These are phyloP conservation scores for Neelides folsomi DNA, from an alignment of 2,888 invertebrate species.

Conservation along the genomic window DNA sequence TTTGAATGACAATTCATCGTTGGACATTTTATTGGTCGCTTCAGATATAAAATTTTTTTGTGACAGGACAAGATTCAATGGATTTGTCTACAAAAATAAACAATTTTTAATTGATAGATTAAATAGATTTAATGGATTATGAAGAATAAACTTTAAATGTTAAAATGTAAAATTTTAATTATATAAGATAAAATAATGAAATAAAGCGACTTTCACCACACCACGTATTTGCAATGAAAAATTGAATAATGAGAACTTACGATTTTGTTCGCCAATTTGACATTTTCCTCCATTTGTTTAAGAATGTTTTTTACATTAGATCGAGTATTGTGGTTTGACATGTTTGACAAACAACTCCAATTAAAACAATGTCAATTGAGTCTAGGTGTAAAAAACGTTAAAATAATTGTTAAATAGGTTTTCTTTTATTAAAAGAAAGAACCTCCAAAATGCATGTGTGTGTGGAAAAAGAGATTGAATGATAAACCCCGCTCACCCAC, in stretches of 20 bases:
- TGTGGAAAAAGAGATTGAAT: too few relatives aligned
- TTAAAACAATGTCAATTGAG: too few relatives aligned
- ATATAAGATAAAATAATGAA: background rate
- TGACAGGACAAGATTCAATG: slow-evolving; percentile 3
- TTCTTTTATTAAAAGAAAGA: too few relatives aligned
- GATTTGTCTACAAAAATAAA: slow-evolving; percentile 5
- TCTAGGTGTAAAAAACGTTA: too few relatives aligned
- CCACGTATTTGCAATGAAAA: background rate
- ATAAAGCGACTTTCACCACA: background rate
- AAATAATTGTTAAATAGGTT: too few relatives aligned
- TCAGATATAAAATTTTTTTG: background rate
- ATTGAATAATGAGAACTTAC: slow-evolving; percentile 5
- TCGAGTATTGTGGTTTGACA: too few relatives aligned
- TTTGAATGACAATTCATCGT: background rate
- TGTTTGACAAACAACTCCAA: too few relatives aligned
- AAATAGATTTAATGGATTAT: too few relatives aligned
- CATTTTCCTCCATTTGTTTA: slow-evolving; percentile 5
- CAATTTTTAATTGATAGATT: background rate
- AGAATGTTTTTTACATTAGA: background rate
- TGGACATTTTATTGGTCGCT: slow-evolving; percentile 11
- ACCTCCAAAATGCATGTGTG: too few relatives aligned
- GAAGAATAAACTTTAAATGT: background rate
- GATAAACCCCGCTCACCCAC: too few relatives aligned
- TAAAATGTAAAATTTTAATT: background rate
- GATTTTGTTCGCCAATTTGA: background rate